phyloP scores from a whole-genome alignment of 2,888 invertebrate species.

The Metalampra italica region DNA sequence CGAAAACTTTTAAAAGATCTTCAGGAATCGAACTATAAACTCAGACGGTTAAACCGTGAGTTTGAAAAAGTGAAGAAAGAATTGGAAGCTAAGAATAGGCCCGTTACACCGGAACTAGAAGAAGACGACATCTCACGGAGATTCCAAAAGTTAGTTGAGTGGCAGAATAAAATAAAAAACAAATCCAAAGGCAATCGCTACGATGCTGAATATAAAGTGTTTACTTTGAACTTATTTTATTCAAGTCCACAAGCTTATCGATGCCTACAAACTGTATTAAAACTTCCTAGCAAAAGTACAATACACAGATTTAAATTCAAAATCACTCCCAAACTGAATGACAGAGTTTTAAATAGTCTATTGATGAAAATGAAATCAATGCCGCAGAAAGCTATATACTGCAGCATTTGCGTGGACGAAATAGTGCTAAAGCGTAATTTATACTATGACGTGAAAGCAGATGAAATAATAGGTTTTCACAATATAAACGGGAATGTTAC shows the following conservation, averaged over 20 bases:
- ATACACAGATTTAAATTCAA: conserved; percentile 1
- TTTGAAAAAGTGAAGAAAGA: no score
- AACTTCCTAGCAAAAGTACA: conserved; percentile 5
- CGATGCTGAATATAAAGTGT: conserved; percentile 6
- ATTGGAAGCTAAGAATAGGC: no score
- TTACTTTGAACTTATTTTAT: conserved; percentile 12
- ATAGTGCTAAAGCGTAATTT: conserved; percentile 10
- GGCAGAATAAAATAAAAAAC: neutral
- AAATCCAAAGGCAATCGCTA: neutral
- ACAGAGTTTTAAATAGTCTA: neutral
- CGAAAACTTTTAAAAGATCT: no score
- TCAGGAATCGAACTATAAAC: no score
- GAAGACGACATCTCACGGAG: no score
- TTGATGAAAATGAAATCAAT: neutral
- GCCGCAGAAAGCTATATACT: conserved; percentile 6
- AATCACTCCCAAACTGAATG: neutral
- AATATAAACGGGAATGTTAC: conserved; percentile 8
- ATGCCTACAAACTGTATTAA: conserved; percentile 3
- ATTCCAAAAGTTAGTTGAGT: no score
- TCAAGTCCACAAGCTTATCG: conserved; percentile 11
- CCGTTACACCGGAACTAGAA: no score
- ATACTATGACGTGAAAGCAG: conserved; percentile 9
- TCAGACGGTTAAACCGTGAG: no score
- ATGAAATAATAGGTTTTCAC: conserved; percentile 13
- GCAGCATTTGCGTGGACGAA: conserved; percentile 6